Conservation (phyloP, 35 echinoderm and acorn worm species). For the Anneissia japonica region DNA sequence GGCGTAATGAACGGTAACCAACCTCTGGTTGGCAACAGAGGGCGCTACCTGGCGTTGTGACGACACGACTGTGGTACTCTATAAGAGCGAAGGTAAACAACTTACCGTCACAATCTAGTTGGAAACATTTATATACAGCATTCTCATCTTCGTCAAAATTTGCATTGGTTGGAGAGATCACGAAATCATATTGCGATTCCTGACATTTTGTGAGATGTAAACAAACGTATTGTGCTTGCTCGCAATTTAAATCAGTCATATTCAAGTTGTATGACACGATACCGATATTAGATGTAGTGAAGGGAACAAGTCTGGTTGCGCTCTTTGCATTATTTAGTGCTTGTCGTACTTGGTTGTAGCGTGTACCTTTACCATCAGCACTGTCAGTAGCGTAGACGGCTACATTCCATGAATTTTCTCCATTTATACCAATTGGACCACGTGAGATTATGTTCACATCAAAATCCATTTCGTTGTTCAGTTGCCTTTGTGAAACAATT, state of each 20-base stretch:
- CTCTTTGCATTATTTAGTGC: neutral
- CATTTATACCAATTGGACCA: neutral
- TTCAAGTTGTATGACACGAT: conserved; percentile 23
- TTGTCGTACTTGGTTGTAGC: neutral
- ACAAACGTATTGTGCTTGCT: conserved; percentile 58
- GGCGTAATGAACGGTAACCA: no score
- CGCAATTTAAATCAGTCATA: conserved; percentile 51
- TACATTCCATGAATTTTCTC: neutral
- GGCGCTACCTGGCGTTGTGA: no score
- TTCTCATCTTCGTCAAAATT: neutral
- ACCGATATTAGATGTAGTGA: neutral
- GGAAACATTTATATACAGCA: neutral
- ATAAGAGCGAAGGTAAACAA: no score
- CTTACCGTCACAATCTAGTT: neutral
- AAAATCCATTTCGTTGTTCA: neutral
- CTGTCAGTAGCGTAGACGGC: neutral
- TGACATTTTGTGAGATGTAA: conserved; percentile 38
- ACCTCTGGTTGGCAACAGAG: no score
- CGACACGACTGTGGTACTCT: no score
- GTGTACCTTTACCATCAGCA: neutral
- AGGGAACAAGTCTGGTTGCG: neutral
- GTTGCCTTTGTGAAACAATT: neutral
- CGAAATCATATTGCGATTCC: neutral
- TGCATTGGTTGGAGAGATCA: neutral
- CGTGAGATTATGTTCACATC: neutral